Percentiles rank a stretch among this genome's conserved stretches.
Evolutionary conservation across 2,797 vertebrate genomes (phyloP).

Genomic region (Gymnothorax reevesii): DNA sequence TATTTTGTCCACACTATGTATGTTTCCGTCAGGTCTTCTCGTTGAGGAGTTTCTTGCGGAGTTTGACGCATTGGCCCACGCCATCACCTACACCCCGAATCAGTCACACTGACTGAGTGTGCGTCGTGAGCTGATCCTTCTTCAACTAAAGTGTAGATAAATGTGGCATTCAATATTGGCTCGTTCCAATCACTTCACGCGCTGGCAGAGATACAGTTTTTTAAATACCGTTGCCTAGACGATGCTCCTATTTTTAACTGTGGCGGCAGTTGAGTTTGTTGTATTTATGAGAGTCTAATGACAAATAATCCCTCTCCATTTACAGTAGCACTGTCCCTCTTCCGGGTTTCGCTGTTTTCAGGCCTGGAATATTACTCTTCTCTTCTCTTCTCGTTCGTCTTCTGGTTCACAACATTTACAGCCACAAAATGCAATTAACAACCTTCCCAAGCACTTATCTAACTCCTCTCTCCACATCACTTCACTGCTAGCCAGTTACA

Average conservation of each 20-base stretch:
- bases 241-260: background rate
- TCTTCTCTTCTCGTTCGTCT: background rate
- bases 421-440: background rate
- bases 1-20: background rate
- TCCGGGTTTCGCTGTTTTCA: no score
- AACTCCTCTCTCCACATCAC: background rate
- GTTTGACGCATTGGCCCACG: background rate
- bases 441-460: background rate
- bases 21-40: background rate
- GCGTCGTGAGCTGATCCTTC: background rate
- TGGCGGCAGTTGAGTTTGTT: background rate
- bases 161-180: background rate
- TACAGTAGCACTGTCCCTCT: background rate
- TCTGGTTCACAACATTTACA: background rate
- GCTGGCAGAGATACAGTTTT: background rate
- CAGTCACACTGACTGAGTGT: background rate
- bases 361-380: background rate
- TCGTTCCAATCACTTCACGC: background rate
- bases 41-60: background rate
- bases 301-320: background rate
- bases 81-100: background rate
- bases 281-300: background rate
- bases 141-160: background rate
- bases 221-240: background rate
- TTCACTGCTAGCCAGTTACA: background rate